Percentiles rank a stretch among this genome's conserved stretches.
These are phyloP conservation scores for Ctenicera cuprea DNA, from an alignment of 2,888 invertebrate species.

Conservation along the genomic window DNA sequence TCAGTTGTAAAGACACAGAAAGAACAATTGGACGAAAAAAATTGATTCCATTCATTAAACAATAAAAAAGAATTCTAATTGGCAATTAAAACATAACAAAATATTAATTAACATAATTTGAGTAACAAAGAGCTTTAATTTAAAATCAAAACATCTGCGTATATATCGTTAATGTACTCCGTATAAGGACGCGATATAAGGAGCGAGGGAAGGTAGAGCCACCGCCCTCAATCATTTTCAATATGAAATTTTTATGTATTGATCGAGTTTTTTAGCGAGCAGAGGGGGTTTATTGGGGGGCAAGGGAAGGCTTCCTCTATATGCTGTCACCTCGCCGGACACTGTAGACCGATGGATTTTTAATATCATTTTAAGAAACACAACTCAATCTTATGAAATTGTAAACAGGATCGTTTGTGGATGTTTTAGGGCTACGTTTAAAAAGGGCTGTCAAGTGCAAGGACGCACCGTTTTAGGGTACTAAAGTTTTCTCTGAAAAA, in stretches of 20 bases:
- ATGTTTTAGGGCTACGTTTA: neutral
- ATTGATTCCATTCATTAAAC: neutral
- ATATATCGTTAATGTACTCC: slow-evolving; percentile 48
- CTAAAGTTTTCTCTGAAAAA: slow-evolving; percentile 22
- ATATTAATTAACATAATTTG: slow-evolving; percentile 16
- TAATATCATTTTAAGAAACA: slow-evolving; percentile 65
- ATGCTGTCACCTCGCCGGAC: slow-evolving; percentile 69
- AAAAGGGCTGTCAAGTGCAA: slow-evolving; percentile 38
- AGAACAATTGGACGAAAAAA: neutral
- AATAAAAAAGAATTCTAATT: slow-evolving; percentile 14
- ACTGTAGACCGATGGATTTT: slow-evolving; percentile 68
- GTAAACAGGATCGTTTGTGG: slow-evolving; percentile 16
- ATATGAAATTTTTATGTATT: slow-evolving; percentile 75
- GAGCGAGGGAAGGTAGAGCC: slow-evolving; percentile 60
- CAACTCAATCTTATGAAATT: slow-evolving; percentile 51
- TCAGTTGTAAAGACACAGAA: no score
- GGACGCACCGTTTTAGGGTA: slow-evolving; percentile 8
- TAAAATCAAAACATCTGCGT: slow-evolving; percentile 28
- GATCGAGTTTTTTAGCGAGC: slow-evolving; percentile 72
- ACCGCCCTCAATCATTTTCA: slow-evolving; percentile 74
- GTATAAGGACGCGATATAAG: slow-evolving; percentile 51
- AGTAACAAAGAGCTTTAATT: slow-evolving; percentile 14
- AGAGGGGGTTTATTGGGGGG: slow-evolving; percentile 67
- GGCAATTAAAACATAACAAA: slow-evolving; percentile 12
- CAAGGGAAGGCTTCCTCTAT: slow-evolving; percentile 56